Base-by-base conservation (phyloP, 2,888 invertebrate species). In the Melipona bicolor region DNA sequence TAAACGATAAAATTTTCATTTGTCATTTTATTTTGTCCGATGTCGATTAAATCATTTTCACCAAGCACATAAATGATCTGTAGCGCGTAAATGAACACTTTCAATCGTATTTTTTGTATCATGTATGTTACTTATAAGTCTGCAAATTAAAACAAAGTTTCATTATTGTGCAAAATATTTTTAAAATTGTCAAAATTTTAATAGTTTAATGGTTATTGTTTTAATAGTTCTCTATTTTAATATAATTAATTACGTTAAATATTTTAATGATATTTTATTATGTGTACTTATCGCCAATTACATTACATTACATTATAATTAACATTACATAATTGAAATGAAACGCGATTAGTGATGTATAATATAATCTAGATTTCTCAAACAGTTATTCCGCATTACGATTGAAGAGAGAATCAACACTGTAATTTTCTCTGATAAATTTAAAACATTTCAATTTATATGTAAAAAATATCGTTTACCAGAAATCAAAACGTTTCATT, bases 51-150 rank as follows among this genome's bases (percentile, higher is more conserved):
- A 72, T 81, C 79, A 11, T 80, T 83, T 43, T 88, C 82, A n/a
- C 88, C 88, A 43, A 89, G 82, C 13, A 87, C 86, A 49, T 81
- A 87, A 19, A 87, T 83, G 43, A 90, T 81, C 56, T 84, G 85
- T 32, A 91, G 69, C 24, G 83, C 73, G 80, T 77, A 87, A 17
- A 92, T 80, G n/a, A 92, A 62, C 9, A 86, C 70, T 59, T 81
- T 88, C 62, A 91, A 79, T 71, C 81, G 78, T 84, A 88, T 91
- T 52, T 87, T 87, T n/a, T 82, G 82, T 69, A 90, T 89, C 92
- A 92, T 92, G 65, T 79, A 92, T 92, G 65, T 79, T 81, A 59
- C 50, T 43, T 21, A 36, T 36, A 24, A 62, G 11, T 52, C 64
- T 80, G 69, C 21, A 78, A 85, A 73, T 50, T 36, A 21, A 76